Conservation (phyloP, 2,797 vertebrate species). For the Sternarchorhynchus goeldii region DNA sequence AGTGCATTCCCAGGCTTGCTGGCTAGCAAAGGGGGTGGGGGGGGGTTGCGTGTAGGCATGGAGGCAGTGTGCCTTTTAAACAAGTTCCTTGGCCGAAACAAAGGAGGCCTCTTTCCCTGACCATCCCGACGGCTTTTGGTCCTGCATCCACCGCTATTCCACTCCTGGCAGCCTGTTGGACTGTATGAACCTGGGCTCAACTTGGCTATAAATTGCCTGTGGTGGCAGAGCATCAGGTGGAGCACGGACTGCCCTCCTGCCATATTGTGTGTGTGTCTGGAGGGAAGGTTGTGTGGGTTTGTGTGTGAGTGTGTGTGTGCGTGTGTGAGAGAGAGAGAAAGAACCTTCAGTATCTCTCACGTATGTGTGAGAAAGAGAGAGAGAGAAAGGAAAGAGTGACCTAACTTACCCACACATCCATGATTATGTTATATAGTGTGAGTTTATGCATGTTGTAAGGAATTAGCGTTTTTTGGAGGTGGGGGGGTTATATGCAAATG, state of each 20-base stretch:
- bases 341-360: too few species aligned
- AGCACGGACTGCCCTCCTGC: neutral
- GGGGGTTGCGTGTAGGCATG: conserved; percentile 8
- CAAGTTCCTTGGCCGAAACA: conserved; percentile 46
- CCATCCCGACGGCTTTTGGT: neutral
- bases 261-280: neutral
- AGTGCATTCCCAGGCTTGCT: conserved; percentile 53
- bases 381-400: neutral
- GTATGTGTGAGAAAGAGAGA: too few species aligned
- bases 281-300: neutral
- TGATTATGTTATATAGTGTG: conserved; percentile 8
- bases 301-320: neutral
- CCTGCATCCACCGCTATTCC: conserved; percentile 25
- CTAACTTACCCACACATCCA: neutral
- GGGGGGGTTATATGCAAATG: neutral
- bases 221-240: neutral
- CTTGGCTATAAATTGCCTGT: conserved; percentile 21
- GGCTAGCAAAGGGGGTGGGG: conserved; percentile 32
- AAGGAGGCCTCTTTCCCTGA: conserved; percentile 34
- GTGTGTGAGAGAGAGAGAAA: neutral
- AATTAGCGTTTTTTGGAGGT: neutral
- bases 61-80: conserved; percentile 46
- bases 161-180: neutral
- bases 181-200: neutral
- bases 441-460: neutral